Evolutionary conservation across 2,113 vertebrate species (phyloP).

Genomic region (Scomber colias): DNA sequence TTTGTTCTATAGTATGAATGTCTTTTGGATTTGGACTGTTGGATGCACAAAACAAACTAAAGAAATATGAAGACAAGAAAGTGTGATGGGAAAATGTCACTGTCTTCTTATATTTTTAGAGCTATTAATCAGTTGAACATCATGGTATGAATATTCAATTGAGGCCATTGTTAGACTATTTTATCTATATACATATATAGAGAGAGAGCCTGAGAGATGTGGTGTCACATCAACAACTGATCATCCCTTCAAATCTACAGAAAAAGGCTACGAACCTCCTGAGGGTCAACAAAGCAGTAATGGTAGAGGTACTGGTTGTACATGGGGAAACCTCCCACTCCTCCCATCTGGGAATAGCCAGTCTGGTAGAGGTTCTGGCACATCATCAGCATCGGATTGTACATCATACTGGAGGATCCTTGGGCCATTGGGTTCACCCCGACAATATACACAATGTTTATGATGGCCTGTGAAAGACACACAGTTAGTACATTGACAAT

Average conservation of each 20-base stretch:
- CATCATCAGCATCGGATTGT: constrained; percentile 88
- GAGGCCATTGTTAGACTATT: background rate
- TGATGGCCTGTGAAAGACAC: constrained; percentile 83
- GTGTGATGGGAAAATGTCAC: no score
- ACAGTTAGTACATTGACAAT: background rate
- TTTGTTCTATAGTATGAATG: no score
- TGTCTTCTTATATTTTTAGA: no score
- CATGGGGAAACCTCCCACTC: constrained; percentile 77
- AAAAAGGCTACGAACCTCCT: constrained; percentile 85
- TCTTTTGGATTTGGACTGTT: no score
- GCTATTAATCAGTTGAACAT: background rate
- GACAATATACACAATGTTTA: constrained; percentile 90
- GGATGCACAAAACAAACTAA: no score
- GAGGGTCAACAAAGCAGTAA: constrained; percentile 94
- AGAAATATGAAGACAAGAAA: no score
- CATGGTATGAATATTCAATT: background rate
- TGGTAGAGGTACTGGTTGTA: constrained; percentile 94
- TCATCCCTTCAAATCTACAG: background rate
- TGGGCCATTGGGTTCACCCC: constrained; percentile 92
- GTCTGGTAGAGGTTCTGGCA: constrained; percentile 87
- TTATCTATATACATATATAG: background rate
- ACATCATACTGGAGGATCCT: constrained; percentile 83
- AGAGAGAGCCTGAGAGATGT: no score
- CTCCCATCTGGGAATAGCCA: constrained; percentile 79
- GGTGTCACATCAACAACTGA: background rate